Conservation (phyloP, 2,113 vertebrate species). For the Rostratula benghalensis region DNA sequence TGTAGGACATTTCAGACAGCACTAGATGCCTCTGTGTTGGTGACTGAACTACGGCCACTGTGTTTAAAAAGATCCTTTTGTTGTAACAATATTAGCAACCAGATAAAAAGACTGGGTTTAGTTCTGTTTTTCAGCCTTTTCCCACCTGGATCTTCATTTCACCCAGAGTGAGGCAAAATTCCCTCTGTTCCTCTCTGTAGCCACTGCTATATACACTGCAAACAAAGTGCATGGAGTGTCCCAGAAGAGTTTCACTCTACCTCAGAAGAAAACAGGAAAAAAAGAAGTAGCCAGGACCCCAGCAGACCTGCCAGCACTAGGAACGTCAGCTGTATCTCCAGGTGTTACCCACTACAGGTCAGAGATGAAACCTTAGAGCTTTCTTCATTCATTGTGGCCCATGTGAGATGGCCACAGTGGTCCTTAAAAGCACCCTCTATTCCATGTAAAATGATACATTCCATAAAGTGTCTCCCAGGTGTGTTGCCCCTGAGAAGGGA, state of each 20-base stretch:
- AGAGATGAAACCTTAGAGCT: not conserved
- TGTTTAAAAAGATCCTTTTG: not conserved
- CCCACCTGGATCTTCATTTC: not conserved
- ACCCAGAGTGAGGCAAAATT: not conserved
- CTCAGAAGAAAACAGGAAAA: not conserved
- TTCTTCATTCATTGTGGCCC: not conserved
- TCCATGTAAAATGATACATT: not conserved
- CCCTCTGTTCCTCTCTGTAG: not conserved
- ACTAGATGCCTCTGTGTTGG: not conserved
- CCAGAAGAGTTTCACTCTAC: not conserved
- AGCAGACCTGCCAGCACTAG: not conserved
- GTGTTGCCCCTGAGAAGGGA: too few species aligned
- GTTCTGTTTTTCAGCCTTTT: not conserved
- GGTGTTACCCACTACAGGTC: not conserved
- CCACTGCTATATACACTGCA: not conserved
- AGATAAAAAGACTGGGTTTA: not conserved
- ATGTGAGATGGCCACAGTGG: not conserved
- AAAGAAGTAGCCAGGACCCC: not conserved
- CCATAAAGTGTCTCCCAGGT: not conserved
- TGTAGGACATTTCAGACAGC: not conserved
- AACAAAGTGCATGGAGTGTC: not conserved
- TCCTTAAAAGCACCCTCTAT: not conserved
- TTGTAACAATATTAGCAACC: not conserved
- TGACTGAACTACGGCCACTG: not conserved
- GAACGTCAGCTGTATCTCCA: not conserved